Conservation (phyloP, 2,113 vertebrate species). For the Dipodomys merriami region DNA sequence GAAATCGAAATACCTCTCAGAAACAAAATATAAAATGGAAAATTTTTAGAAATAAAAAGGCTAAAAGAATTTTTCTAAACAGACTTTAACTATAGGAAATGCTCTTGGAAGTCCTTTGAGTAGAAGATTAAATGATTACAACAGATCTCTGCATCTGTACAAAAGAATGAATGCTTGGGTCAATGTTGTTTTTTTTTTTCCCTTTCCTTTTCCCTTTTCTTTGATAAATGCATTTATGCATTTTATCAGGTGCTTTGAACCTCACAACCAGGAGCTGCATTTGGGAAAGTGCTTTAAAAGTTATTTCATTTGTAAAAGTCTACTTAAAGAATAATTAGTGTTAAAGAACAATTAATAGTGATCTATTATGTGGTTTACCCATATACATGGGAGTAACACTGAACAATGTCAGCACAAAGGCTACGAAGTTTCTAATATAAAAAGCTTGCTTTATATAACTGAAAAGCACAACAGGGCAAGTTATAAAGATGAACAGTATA, state of each 20-base stretch:
- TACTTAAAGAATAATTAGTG: not conserved
- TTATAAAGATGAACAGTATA: not conserved
- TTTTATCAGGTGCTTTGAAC: not conserved
- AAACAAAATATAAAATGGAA: slow-evolving; percentile 3
- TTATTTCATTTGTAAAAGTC: not conserved
- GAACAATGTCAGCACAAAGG: not conserved
- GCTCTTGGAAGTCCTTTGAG: not conserved
- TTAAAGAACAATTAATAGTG: not conserved
- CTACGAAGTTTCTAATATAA: not conserved
- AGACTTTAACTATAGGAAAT: not conserved
- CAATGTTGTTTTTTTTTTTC: not conserved
- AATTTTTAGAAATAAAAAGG: not conserved
- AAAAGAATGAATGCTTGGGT: not conserved
- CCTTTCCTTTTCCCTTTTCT: not conserved
- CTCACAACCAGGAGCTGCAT: no score
- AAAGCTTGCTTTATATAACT: not conserved
- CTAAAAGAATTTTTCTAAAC: slow-evolving; percentile 14
- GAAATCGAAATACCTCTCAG: not conserved
- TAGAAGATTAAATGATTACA: not conserved
- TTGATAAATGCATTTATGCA: not conserved
- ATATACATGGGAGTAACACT: not conserved
- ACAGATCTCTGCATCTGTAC: not conserved
- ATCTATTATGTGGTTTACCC: not conserved
- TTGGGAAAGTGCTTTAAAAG: not conserved
- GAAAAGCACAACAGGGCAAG: not conserved